Evolutionary conservation across 1,140 invertebrate genomes (phyloP).

Genomic region (Drosophila saltans): DNA sequence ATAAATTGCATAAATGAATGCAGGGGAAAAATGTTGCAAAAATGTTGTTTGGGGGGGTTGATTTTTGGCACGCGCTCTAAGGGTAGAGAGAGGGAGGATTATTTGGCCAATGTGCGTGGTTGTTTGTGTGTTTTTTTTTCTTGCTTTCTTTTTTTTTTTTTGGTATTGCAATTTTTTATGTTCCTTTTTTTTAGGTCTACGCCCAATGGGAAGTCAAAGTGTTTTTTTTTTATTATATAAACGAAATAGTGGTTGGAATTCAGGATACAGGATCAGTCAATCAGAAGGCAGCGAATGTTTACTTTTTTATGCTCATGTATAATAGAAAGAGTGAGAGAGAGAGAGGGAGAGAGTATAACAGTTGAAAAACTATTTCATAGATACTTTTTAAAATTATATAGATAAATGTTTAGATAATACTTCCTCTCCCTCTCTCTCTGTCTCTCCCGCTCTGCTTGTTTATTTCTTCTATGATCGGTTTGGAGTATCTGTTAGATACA

Average conservation of each 20-base stretch:
- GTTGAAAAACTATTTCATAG: neutral
- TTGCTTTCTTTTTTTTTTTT: neutral
- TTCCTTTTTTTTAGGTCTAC: neutral
- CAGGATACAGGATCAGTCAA: neutral
- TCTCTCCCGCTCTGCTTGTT: neutral
- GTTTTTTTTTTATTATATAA: neutral
- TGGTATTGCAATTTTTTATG: neutral
- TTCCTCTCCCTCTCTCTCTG: slow-evolving; percentile 1
- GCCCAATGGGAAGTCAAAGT: neutral
- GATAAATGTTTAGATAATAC: neutral
- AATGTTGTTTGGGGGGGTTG: neutral
- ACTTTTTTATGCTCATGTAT: neutral
- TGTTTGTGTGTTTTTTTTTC: too few species aligned
- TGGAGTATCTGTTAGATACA: slow-evolving; percentile 69
- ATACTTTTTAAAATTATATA: neutral
- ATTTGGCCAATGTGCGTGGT: neutral
- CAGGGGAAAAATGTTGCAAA: slow-evolving; percentile 9
- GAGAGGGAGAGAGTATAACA: neutral
- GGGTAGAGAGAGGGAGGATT: neutral
- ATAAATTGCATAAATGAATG: slow-evolving; percentile 13
- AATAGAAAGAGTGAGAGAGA: neutral
- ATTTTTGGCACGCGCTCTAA: slow-evolving; percentile 2
- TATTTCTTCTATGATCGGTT: slow-evolving; percentile 45
- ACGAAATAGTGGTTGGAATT: neutral
- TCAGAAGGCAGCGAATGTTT: neutral